phyloP scores from a whole-genome alignment of 1,140 invertebrate genomes.

The Halictus rubicundus region DNA sequence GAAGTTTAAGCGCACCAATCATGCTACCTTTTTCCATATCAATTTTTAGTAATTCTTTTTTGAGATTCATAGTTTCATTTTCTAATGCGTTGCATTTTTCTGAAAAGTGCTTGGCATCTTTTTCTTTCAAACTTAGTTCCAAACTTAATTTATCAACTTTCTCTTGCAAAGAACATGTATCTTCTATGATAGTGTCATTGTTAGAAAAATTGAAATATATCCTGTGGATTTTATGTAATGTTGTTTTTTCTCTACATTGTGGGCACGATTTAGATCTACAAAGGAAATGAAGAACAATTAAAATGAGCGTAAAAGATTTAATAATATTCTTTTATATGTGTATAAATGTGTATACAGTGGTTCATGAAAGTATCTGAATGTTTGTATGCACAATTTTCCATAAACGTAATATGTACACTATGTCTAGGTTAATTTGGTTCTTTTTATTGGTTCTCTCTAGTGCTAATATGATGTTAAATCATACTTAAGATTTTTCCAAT shows the following conservation, averaged over 20 bases:
- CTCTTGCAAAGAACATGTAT: conserved; percentile 71
- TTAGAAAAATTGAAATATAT: conserved; percentile 84
- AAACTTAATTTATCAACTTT: conserved; percentile 79
- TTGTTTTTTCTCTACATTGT: conserved; percentile 85
- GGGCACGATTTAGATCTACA: conserved; percentile 84
- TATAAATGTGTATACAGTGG: too few species aligned
- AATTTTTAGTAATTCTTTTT: conserved; percentile 76
- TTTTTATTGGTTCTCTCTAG: too few species aligned
- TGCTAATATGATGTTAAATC: too few species aligned
- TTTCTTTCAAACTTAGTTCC: conserved; percentile 75
- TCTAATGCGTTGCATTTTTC: conserved; percentile 66
- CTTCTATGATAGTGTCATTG: conserved; percentile 76
- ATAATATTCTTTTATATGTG: too few species aligned
- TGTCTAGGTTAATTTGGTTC: too few species aligned
- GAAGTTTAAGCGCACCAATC: conserved; percentile 80
- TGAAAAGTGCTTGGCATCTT: conserved; percentile 70
- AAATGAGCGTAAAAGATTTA: too few species aligned
- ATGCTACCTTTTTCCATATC: conserved; percentile 78
- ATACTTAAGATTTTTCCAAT: too few species aligned
- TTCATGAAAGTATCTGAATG: too few species aligned
- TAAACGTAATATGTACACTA: too few species aligned
- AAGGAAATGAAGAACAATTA: conserved; percentile 7
- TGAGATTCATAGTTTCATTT: conserved; percentile 69
- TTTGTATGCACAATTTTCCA: too few species aligned
- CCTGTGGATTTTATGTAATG: conserved; percentile 81